A percentile compares a stretch with the other conserved stretches of the same genome.
Conservation (phyloP, 2,113 vertebrate species). For the Ptilorrhoa leucosticta region DNA sequence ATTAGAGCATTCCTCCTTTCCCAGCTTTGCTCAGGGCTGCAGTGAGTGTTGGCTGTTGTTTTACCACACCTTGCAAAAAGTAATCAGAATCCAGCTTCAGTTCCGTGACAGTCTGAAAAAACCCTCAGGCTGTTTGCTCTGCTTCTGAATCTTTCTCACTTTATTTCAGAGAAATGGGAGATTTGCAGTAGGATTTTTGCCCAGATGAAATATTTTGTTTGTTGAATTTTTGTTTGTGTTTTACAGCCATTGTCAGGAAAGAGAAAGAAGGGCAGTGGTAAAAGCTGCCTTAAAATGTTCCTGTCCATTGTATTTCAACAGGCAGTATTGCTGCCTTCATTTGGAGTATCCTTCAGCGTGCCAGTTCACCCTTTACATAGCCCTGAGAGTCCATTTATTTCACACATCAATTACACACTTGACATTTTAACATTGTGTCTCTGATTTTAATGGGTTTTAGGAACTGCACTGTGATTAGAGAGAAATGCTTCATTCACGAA, state of each 20-base stretch:
- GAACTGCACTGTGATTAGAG: constrained; percentile 33
- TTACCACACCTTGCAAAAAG: neutral
- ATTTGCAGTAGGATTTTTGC: neutral
- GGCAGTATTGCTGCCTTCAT: neutral
- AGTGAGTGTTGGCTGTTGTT: neutral
- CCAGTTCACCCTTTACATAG: neutral
- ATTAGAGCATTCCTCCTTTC: neutral
- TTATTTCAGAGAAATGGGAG: neutral
- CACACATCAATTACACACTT: constrained; percentile 55
- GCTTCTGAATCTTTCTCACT: neutral
- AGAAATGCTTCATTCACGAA: constrained; percentile 17
- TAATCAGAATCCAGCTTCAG: neutral
- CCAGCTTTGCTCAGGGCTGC: neutral
- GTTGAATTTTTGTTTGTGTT: neutral
- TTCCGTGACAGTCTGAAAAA: neutral
- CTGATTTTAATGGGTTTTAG: constrained; percentile 61
- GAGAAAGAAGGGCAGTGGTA: neutral
- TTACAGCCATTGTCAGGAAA: neutral
- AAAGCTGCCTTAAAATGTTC: neutral
- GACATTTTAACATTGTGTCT: constrained; percentile 47
- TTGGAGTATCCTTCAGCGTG: neutral
- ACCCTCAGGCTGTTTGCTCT: neutral
- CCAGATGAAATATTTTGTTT: neutral
- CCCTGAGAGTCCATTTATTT: constrained; percentile 46
- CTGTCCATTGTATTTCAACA: neutral